phyloP scores from a whole-genome alignment of 2,888 invertebrate genomes.

The Chironomus riparius region DNA sequence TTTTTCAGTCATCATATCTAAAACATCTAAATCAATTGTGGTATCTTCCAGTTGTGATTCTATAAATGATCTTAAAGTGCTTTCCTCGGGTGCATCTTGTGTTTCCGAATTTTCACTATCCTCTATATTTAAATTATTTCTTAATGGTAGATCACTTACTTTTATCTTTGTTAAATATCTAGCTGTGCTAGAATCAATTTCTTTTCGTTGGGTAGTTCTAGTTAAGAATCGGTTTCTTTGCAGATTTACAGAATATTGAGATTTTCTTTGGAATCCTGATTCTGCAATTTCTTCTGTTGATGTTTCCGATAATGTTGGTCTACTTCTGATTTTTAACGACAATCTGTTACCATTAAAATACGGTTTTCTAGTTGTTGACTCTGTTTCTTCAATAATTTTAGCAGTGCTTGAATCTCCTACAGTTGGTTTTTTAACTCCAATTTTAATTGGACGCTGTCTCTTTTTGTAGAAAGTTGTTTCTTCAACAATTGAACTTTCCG shows the following conservation, averaged over 20 bases:
- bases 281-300: not conserved
- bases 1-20: slow-evolving; percentile 23
- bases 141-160: not conserved
- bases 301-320: not conserved
- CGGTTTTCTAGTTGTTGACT: not conserved
- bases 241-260: not conserved
- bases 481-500: not conserved
- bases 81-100: not conserved
- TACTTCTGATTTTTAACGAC: not conserved
- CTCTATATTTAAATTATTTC: not conserved
- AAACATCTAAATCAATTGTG: slow-evolving; percentile 23
- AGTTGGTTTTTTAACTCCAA: not conserved
- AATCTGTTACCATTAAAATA: not conserved
- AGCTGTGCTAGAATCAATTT: not conserved
- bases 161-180: not conserved
- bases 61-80: not conserved
- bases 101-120: not conserved
- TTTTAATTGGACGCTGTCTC: not conserved
- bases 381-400: not conserved
- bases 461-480: not conserved
- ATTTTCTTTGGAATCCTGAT: not conserved
- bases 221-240: not conserved
- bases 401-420: not conserved
- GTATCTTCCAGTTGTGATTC: not conserved
- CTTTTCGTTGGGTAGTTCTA: not conserved